Percentiles rank a stretch among this genome's conserved stretches.
Evolutionary conservation across 1,140 invertebrate genomes (phyloP).

Genomic region (Mesaphorura yosii): DNA sequence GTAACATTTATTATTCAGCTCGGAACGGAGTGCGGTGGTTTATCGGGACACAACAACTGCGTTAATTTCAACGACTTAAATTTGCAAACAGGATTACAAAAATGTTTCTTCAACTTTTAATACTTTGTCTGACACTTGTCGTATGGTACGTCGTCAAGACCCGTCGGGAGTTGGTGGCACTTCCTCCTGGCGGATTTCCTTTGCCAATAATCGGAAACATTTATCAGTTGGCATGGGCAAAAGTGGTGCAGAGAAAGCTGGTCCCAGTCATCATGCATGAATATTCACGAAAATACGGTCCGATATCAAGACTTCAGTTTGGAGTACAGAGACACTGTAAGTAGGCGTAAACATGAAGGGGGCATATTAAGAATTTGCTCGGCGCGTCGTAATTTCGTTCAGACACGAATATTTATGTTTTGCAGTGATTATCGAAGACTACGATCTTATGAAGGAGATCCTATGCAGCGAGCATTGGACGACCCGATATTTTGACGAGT

Average conservation of each 20-base stretch:
- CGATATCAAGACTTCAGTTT: background rate
- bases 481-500: constrained; percentile 1
- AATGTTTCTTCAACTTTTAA: too few relatives aligned
- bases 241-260: background rate
- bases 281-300: background rate
- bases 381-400: background rate
- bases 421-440: background rate
- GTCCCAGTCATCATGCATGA: background rate
- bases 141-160: too few relatives aligned
- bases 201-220: background rate
- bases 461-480: constrained; percentile 1
- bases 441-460: constrained; percentile 8
- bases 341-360: too few relatives aligned
- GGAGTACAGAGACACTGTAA: too few relatives aligned
- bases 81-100: too few relatives aligned
- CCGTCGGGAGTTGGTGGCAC: too few relatives aligned
- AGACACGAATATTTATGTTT: background rate
- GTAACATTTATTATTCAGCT: too few relatives aligned
- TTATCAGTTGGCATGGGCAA: background rate
- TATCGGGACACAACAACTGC: too few relatives aligned
- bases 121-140: too few relatives aligned
- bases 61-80: too few relatives aligned
- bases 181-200: too few relatives aligned
- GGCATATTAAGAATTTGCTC: background rate
- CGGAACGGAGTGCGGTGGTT: too few relatives aligned